A percentile compares a stretch with the other conserved stretches of the same genome.
Evolutionary conservation across 2,113 vertebrate species (phyloP).

Genomic region (Uria lomvia): DNA sequence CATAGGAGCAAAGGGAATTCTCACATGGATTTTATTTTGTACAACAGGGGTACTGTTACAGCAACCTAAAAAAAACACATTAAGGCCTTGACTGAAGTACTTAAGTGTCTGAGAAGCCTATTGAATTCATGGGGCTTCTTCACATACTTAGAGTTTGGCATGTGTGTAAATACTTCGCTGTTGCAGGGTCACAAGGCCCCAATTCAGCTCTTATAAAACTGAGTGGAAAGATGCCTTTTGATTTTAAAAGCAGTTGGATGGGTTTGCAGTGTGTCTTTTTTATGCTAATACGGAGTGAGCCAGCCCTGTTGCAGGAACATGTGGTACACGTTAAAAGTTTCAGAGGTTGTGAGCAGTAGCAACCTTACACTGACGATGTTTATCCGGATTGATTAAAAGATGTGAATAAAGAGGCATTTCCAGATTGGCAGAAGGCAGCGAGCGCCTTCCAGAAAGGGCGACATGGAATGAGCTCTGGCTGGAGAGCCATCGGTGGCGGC

Average conservation of each 20-base stretch:
- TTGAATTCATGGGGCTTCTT: constrained; percentile 25
- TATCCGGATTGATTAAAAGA: background rate
- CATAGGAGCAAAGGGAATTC: background rate
- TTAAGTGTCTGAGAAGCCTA: background rate
- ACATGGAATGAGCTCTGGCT: background rate
- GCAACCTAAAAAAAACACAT: background rate
- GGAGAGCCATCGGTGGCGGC: rapidly evolving
- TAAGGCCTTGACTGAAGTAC: background rate
- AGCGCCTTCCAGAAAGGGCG: background rate
- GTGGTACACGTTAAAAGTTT: background rate
- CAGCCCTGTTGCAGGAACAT: background rate
- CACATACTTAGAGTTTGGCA: background rate
- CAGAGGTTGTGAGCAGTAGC: background rate
- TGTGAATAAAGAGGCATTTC: background rate
- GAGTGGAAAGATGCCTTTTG: background rate
- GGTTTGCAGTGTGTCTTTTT: background rate
- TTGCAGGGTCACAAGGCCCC: background rate
- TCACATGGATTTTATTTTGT: background rate
- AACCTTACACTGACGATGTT: background rate
- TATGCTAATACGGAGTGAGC: background rate
- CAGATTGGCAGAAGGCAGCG: background rate
- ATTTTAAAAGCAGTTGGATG: background rate
- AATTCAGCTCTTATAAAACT: background rate
- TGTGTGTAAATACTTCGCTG: background rate
- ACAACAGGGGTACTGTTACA: background rate